A percentile compares a stretch with the other conserved stretches of the same genome.
phyloP scores from a whole-genome alignment of 1,140 invertebrate genomes.

The Glossosoma conforme region DNA sequence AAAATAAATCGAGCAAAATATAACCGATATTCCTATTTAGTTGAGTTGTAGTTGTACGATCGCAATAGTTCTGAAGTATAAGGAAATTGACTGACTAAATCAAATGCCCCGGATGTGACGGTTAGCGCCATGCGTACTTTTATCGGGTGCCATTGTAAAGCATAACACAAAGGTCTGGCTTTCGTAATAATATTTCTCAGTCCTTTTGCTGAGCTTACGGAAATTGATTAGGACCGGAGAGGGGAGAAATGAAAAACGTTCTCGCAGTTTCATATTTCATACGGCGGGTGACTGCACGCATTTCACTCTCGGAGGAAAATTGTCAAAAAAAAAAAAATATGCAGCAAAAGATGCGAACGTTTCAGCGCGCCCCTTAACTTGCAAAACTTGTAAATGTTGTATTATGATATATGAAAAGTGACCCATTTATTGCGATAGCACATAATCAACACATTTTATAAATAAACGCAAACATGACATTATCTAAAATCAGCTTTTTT shows the following conservation, averaged over 20 bases:
- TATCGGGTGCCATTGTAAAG: neutral
- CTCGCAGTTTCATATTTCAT: conserved; percentile 26
- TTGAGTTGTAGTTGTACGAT: no score
- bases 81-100: conserved; percentile 23
- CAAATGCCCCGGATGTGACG: conserved; percentile 1
- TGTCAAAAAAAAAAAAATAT: no score
- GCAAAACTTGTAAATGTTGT: no score
- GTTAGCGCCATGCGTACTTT: neutral
- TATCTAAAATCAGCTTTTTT: no score
- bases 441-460: no score
- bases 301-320: conserved; percentile 17
- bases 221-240: conserved; percentile 31
- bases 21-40: no score
- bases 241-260: conserved; percentile 29
- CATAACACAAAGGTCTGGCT: conserved; percentile 13
- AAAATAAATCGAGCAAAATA: no score
- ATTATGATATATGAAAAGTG: no score
- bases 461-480: no score
- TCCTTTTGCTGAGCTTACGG: conserved; percentile 29
- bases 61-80: neutral
- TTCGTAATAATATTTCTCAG: conserved; percentile 25
- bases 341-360: no score
- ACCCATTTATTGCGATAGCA: no score
- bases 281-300: conserved; percentile 11
- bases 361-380: no score